phyloP scores from a whole-genome alignment of 2,888 invertebrate species.

The Crocallis elinguaria region DNA sequence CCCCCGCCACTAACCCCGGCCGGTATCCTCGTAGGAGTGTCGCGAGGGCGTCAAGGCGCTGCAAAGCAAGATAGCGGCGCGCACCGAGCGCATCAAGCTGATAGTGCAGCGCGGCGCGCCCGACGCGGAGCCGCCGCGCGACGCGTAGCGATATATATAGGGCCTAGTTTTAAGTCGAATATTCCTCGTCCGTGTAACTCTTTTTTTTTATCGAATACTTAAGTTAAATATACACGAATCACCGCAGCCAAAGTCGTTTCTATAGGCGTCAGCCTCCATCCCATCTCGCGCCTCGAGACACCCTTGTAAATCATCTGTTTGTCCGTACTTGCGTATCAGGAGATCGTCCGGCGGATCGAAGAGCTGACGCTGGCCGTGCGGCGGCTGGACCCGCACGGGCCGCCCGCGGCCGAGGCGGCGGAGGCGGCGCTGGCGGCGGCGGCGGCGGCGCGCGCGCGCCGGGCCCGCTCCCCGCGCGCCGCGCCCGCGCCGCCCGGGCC shows the following conservation, averaged over 20 bases:
- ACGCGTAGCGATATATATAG: slow-evolving; percentile 79
- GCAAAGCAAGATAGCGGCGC: slow-evolving; percentile 94
- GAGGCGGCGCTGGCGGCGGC: slow-evolving; percentile 66
- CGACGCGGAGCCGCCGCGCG: slow-evolving; percentile 89
- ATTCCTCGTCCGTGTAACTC: slow-evolving; percentile 64
- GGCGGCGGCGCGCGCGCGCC: slow-evolving; percentile 38
- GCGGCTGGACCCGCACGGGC: slow-evolving; percentile 83
- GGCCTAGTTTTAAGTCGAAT: slow-evolving; percentile 63
- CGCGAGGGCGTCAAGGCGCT: slow-evolving; percentile 94
- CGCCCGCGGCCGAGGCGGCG: slow-evolving; percentile 84
- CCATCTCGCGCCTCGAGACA: slow-evolving; percentile 59
- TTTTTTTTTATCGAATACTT: slow-evolving; percentile 63
- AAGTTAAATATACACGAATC: slow-evolving; percentile 73
- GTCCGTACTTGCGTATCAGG: slow-evolving; percentile 87
- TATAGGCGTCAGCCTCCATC: slow-evolving; percentile 38
- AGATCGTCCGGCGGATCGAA: slow-evolving; percentile 89
- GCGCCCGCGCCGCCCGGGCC: slow-evolving; percentile 23
- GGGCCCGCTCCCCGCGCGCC: slow-evolving; percentile 23
- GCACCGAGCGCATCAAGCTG: slow-evolving; percentile 94
- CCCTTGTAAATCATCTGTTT: slow-evolving; percentile 76
- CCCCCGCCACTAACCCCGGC: slow-evolving; percentile 69
- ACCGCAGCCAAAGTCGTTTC: slow-evolving; percentile 74
- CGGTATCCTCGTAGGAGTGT: slow-evolving; percentile 88
- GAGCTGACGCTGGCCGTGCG: slow-evolving; percentile 89
- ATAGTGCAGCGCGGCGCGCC: slow-evolving; percentile 94